Evolutionary conservation across 2,113 vertebrate genomes (phyloP).

Genomic region (Pampusana beccarii): DNA sequence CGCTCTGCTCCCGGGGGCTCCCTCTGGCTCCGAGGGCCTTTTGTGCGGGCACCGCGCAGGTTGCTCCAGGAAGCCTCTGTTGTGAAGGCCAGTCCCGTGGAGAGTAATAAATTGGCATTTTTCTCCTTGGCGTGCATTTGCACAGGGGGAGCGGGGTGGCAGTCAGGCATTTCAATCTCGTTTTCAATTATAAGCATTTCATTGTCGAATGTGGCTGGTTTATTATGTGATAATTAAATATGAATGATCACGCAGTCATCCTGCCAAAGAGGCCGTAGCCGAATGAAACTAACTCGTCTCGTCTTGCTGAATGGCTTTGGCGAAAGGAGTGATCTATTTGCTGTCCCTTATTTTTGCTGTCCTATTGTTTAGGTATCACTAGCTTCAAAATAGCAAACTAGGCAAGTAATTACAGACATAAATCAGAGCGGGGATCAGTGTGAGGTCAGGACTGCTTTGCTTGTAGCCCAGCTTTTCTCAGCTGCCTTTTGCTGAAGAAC

Average conservation of each 20-base stretch:
- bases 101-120: conserved; percentile 1
- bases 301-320: background rate
- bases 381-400: conserved; percentile 28
- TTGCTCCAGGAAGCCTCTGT: background rate
- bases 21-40: background rate
- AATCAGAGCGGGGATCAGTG: conserved; percentile 4
- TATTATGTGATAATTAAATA: conserved; percentile 63
- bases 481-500: background rate
- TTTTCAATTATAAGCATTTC: conserved; percentile 60
- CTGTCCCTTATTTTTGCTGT: conserved; percentile 28
- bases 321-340: conserved; percentile 14
- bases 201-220: conserved; percentile 18
- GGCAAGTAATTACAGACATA: background rate
- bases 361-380: conserved; percentile 19
- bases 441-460: conserved; percentile 12
- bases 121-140: background rate
- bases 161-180: conserved; percentile 33
- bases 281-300: background rate
- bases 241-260: background rate
- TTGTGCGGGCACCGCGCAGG: rapidly evolving
- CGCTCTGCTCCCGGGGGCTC: background rate
- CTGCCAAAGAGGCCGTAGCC: conserved; percentile 30
- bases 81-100: background rate
- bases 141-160: background rate
- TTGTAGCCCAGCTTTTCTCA: background rate